Evolutionary conservation across 23 tunicate species (phyloP), one percentile per base, ranked within the genome.

Genomic region (Trididemnum nubilum): DNA sequence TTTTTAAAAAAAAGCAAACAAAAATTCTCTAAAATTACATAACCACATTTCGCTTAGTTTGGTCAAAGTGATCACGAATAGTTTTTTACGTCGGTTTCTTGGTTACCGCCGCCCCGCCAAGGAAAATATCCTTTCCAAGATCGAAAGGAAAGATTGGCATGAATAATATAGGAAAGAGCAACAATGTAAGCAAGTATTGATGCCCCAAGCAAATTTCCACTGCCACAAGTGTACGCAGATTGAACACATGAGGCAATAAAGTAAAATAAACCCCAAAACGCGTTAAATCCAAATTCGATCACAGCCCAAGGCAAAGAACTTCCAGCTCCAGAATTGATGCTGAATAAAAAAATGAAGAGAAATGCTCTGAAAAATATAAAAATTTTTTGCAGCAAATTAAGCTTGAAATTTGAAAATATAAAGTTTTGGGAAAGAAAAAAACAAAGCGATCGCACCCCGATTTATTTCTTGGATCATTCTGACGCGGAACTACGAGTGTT

Each of bases 211-310:
- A 34, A 23, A 27, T 54, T 15, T 1, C 38, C 77, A 9, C 44
- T 12, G 1, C 63, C 32, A 40, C 54, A 37, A 1, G 81, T 38
- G 37, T 81, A 50, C 24, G 87, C 90, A 0, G 90, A 84, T 35
- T 66, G 80, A 2, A 91, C 90, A 49, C 80, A 71, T 1, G 97
- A 82, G 4, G 87, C 97, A 27, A 91, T 82, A 52, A 91, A 85
- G 80, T 91, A 91, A 29, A 91, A 57, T 29, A 91, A 35, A 0
- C 87, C 60, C 84, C 97, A 91, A 44, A 91, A 77, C 0, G 84
- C 81, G 54, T 91, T 76, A 40, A 76, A 86, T 0, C 35, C 81
- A 73, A 91, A 76, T 34, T 91, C 97, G 37, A 86, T 86, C 36
- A 86, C 66, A 12, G 50, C 79, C 90, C 90, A 86, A 3, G 90